These are phyloP conservation scores for Erythrocercus mccallii DNA, from an alignment of 2,113 vertebrate genomes.

Conservation along the genomic window DNA sequence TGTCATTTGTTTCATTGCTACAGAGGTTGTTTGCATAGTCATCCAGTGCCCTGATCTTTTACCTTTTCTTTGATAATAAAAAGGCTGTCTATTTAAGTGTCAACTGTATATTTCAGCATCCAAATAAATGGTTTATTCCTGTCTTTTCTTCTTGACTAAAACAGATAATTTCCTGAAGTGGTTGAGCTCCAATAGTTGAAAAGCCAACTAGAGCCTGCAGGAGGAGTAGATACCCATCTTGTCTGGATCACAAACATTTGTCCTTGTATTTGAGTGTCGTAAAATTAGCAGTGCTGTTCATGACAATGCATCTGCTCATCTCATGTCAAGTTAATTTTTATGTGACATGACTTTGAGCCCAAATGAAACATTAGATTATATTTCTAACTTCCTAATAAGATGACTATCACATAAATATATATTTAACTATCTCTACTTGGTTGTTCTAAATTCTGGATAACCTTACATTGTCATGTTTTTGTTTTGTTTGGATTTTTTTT, in stretches of 20 bases:
- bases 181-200: not conserved
- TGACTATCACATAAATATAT: not conserved
- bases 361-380: not conserved
- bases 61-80: not conserved
- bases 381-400: not conserved
- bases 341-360: not conserved
- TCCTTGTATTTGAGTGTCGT: not conserved
- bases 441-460: not conserved
- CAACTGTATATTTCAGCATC: not conserved
- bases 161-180: not conserved
- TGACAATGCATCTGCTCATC: not conserved
- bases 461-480: not conserved
- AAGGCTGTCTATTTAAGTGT: not conserved
- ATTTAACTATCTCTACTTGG: not conserved
- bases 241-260: not conserved
- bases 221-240: not conserved
- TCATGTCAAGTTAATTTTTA: not conserved
- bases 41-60: not conserved
- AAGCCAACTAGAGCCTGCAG: not conserved
- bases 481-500: not conserved
- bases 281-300: not conserved
- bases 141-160: not conserved
- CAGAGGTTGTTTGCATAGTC: not conserved
- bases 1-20: not conserved
- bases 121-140: not conserved